These are phyloP conservation scores for Bryconaethiops microstoma DNA, from an alignment of 2,797 vertebrate species.

Conservation along the genomic window DNA sequence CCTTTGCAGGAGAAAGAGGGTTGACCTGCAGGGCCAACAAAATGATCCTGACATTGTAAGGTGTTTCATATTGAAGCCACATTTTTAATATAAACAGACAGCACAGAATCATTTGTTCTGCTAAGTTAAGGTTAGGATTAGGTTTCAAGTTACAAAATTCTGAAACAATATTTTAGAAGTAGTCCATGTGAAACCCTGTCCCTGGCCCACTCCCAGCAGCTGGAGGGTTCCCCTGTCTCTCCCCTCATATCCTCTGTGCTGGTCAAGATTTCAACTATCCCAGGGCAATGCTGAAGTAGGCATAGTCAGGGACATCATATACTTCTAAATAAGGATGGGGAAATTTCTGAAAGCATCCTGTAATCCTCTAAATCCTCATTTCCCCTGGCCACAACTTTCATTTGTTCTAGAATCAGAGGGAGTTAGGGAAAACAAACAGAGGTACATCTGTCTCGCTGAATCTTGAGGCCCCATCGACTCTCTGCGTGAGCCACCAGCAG, in stretches of 20 bases:
- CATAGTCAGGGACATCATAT: conserved; percentile 56
- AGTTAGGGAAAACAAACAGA: conserved; percentile 43
- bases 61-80: too few species aligned
- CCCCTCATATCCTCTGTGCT: neutral
- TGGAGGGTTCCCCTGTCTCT: neutral
- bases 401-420: conserved; percentile 51
- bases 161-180: neutral
- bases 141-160: too few species aligned
- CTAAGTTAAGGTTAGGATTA: too few species aligned
- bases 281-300: neutral
- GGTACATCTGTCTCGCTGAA: conserved; percentile 38
- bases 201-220: neutral
- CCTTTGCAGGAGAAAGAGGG: neutral
- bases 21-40: too few species aligned
- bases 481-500: neutral
- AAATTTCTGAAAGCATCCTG: conserved; percentile 18
- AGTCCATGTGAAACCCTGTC: neutral
- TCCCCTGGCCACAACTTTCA: conserved; percentile 51
- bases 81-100: too few species aligned
- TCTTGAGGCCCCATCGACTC: neutral
- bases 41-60: too few species aligned
- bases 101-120: too few species aligned
- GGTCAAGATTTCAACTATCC: neutral
- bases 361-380: conserved; percentile 63
- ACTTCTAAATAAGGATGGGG: conserved; percentile 56